A percentile compares a stretch with the other conserved stretches of the same genome.
phyloP scores from a whole-genome alignment of 2,113 vertebrate species.

The Taxidea taxus region DNA sequence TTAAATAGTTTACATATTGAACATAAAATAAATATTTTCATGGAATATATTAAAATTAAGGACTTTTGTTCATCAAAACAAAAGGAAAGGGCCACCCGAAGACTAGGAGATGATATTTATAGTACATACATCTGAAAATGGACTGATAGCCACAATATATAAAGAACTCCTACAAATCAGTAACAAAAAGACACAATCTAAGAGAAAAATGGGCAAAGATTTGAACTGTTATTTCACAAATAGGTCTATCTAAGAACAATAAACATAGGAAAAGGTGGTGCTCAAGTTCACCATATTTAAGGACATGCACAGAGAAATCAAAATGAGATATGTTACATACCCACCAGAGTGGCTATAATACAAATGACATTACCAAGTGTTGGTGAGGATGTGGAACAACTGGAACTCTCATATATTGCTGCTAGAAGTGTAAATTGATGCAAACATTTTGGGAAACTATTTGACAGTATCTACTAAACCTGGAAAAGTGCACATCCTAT shows the following conservation, averaged over 20 bases:
- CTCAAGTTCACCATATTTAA: neutral
- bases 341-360: neutral
- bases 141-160: neutral
- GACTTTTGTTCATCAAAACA: neutral
- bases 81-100: neutral
- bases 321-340: neutral
- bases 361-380: neutral
- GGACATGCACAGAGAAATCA: neutral
- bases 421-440: neutral
- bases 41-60: neutral
- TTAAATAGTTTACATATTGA: neutral
- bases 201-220: neutral
- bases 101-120: neutral
- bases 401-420: neutral
- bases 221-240: neutral
- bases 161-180: neutral
- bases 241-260: neutral
- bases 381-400: neutral
- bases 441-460: neutral
- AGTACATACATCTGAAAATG: neutral
- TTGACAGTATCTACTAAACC: neutral
- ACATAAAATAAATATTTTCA: neutral
- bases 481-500: neutral
- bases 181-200: neutral
- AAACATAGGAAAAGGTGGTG: neutral